phyloP scores from a whole-genome alignment of 2,888 invertebrate genomes.

The Mimas tiliae region DNA sequence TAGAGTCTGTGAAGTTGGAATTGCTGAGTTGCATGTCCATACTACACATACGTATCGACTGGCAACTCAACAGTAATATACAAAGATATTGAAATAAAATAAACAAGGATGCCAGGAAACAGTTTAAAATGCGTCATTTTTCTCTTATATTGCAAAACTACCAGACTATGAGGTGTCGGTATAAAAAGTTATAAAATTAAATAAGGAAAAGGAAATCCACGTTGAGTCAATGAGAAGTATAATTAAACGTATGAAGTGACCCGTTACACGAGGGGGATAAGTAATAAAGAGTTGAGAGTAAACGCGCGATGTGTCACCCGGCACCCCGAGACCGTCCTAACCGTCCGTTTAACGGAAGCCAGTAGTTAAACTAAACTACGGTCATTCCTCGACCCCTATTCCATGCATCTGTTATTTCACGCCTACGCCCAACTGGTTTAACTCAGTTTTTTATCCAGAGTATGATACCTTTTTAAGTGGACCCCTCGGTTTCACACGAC shows the following conservation, averaged over 20 bases:
- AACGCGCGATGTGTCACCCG: conserved; percentile 42
- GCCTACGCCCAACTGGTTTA: conserved; percentile 70
- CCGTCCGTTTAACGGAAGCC: conserved; percentile 71
- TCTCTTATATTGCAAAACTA: neutral
- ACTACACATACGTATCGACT: neutral
- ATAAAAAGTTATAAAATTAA: neutral
- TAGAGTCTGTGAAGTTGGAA: neutral
- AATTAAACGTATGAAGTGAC: conserved; percentile 14
- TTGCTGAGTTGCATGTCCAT: too few species aligned
- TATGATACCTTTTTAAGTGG: conserved; percentile 70
- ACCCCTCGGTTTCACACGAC: conserved; percentile 65
- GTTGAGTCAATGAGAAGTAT: neutral
- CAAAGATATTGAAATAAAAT: neutral
- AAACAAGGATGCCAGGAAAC: neutral
- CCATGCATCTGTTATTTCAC: conserved; percentile 64
- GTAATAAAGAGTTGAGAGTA: conserved; percentile 29
- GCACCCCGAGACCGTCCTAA: conserved; percentile 52
- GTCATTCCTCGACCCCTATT: conserved; percentile 71
- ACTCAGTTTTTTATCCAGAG: conserved; percentile 57
- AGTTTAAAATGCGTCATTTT: neutral
- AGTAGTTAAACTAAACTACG: conserved; percentile 78
- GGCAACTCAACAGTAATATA: neutral
- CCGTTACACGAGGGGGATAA: conserved; percentile 10
- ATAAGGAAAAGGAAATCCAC: conserved; percentile 13
- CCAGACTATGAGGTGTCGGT: neutral